Conservation (phyloP, 1,140 invertebrate genomes). For the Anastrepha ludens region DNA sequence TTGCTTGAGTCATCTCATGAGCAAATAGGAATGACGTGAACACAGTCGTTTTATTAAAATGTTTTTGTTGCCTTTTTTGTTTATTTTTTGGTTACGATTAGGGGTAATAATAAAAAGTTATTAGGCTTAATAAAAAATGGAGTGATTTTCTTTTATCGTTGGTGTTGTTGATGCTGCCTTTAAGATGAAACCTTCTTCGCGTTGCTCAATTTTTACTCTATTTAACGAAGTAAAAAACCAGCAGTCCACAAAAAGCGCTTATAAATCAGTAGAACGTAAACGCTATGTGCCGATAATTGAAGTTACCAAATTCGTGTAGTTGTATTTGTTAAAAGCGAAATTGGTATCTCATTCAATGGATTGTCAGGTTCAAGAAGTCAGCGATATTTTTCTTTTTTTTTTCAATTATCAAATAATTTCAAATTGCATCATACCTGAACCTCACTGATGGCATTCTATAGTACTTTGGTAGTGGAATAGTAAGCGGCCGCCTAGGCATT, state of each 20-base stretch:
- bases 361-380: not conserved
- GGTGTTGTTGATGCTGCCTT: too few species aligned
- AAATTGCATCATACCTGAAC: conserved; percentile 6
- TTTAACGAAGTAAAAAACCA: too few species aligned
- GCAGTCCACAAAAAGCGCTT: not conserved
- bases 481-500: conserved; percentile 9
- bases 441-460: conserved; percentile 29
- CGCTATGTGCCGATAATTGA: not conserved
- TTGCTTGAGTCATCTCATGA: too few species aligned
- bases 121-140: too few species aligned
- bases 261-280: not conserved
- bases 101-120: too few species aligned
- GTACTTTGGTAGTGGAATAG: conserved; percentile 27
- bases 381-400: not conserved
- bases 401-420: not conserved
- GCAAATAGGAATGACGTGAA: not conserved
- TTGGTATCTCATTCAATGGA: not conserved
- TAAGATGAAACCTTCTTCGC: too few species aligned
- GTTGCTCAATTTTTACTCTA: too few species aligned
- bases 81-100: not conserved
- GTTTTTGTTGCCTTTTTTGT: not conserved
- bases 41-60: not conserved
- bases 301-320: not conserved
- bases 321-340: not conserved
- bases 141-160: too few species aligned